Conservation (phyloP, 1,140 invertebrate species). For the Drosophila yakuba region DNA sequence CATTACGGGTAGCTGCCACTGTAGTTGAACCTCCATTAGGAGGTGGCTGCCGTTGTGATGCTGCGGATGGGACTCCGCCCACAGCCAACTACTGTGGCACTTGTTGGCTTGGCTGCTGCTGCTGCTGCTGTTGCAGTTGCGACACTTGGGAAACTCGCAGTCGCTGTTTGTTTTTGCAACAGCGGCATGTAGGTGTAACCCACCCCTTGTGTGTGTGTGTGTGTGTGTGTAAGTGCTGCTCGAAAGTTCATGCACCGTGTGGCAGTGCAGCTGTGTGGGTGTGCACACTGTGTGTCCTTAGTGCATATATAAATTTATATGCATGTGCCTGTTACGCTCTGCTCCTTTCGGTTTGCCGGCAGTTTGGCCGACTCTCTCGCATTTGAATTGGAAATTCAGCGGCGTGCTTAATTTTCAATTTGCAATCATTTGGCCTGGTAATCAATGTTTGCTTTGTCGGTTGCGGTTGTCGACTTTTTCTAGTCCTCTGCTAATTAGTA, state of each 20-base stretch:
- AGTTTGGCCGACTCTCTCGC: constrained; percentile 35
- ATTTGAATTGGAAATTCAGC: constrained; percentile 80
- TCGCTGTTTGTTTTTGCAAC: constrained; percentile 72
- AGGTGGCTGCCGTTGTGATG: constrained; percentile 44
- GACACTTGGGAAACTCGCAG: constrained; percentile 74
- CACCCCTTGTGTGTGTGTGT: constrained; percentile 35
- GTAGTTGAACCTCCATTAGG: constrained; percentile 36
- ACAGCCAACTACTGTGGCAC: constrained; percentile 60
- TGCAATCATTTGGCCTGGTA: constrained; percentile 74
- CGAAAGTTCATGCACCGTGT: constrained; percentile 80
- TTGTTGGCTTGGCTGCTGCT: constrained; percentile 70
- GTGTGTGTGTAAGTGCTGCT: constrained; percentile 73
- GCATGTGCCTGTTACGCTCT: constrained; percentile 62
- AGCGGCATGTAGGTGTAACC: constrained; percentile 55
- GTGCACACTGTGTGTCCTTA: not conserved
- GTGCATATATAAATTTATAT: constrained; percentile 59
- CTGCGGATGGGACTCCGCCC: constrained; percentile 41
- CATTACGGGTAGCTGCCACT: constrained; percentile 34
- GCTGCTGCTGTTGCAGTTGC: constrained; percentile 56
- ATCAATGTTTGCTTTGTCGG: constrained; percentile 63
- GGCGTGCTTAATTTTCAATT: constrained; percentile 78
- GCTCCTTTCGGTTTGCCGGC: constrained; percentile 47
- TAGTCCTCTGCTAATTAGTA: constrained; percentile 65
- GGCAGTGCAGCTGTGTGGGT: constrained; percentile 29
- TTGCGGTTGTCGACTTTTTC: constrained; percentile 47